Conservation (phyloP, 2,797 vertebrate species). For the Gymnocypris eckloni region DNA sequence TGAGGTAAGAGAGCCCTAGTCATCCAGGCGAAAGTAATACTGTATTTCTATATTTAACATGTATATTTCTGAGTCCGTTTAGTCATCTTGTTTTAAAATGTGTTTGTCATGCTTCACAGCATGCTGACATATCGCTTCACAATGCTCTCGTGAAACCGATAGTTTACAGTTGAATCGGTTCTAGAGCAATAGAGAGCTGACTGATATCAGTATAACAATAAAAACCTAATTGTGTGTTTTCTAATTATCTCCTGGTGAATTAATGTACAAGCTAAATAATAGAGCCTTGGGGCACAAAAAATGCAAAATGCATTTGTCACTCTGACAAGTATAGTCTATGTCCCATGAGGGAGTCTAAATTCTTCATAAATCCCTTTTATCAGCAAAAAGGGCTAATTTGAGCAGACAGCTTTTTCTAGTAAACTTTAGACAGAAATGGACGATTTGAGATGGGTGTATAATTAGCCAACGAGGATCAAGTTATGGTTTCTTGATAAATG, state of each 20-base stretch:
- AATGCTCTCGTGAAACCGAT: not conserved
- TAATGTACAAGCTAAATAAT: not conserved
- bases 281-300: not conserved
- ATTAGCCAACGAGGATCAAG: not conserved
- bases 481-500: slow-evolving; percentile 7
- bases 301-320: not conserved
- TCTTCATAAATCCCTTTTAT: not conserved
- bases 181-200: not conserved
- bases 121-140: not conserved
- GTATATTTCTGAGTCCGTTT: slow-evolving; percentile 2
- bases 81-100: slow-evolving; percentile 44
- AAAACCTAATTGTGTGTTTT: not conserved
- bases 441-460: too few species aligned
- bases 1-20: slow-evolving; percentile 79
- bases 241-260: not conserved
- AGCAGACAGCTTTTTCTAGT: not conserved
- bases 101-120: too few species aligned
- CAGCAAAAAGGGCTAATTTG: not conserved
- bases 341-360: not conserved
- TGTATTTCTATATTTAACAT: not conserved
- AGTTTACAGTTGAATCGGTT: not conserved
- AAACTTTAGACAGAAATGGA: not conserved
- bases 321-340: not conserved
- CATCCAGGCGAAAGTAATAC: not conserved
- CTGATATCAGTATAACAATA: not conserved